Percentiles rank a stretch among this genome's conserved stretches.
phyloP scores from a whole-genome alignment of 2,797 vertebrate species.

The Spinibarbus caldwelli region DNA sequence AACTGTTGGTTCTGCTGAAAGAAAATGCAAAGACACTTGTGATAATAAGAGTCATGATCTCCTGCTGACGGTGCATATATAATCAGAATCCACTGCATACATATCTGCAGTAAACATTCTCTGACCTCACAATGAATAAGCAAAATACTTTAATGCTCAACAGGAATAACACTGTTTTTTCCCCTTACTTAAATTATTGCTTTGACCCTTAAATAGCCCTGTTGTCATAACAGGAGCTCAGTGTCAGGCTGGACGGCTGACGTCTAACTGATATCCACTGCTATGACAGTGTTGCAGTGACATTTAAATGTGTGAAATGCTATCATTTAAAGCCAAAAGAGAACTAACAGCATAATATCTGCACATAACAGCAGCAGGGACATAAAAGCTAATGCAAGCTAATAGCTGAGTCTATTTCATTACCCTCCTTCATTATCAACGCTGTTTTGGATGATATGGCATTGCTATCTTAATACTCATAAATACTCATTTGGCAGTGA shows the following conservation, averaged over 20 bases:
- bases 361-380: neutral
- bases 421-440: neutral
- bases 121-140: neutral
- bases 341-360: neutral
- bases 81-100: neutral
- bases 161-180: neutral
- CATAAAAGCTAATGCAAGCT: neutral
- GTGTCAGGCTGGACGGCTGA: neutral
- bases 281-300: neutral
- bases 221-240: neutral
- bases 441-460: neutral
- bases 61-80: neutral
- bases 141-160: neutral
- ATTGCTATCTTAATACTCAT: neutral
- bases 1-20: neutral
- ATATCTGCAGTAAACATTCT: neutral
- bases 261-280: neutral
- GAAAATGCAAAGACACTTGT: neutral
- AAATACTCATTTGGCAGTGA: neutral
- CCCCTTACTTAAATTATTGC: neutral
- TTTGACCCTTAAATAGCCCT: neutral
- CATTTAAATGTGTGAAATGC: neutral
- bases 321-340: neutral
- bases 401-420: neutral
- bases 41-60: neutral